Evolutionary conservation across 2,888 invertebrate genomes (phyloP).

Genomic region (Hyalella azteca): DNA sequence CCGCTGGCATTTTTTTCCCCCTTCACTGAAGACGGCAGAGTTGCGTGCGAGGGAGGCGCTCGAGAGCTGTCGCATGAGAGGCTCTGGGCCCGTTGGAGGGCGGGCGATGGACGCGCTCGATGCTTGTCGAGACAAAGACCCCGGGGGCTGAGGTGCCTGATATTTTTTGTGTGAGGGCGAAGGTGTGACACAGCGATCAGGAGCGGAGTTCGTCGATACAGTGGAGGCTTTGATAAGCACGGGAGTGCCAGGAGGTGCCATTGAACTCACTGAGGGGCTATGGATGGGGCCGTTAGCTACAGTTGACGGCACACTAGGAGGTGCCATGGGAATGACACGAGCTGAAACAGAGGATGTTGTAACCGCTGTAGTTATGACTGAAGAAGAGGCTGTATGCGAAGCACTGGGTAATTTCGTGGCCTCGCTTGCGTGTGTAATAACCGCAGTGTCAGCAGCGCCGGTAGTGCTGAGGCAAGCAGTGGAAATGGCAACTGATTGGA

Average conservation of each 20-base stretch:
- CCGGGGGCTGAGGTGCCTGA: conserved; percentile 50
- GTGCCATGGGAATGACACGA: too few species aligned
- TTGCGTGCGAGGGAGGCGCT: conserved; percentile 16
- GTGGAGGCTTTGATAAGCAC: neutral
- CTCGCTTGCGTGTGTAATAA: neutral
- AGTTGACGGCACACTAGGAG: neutral
- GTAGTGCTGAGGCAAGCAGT: neutral
- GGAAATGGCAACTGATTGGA: neutral
- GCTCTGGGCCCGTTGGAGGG: neutral
- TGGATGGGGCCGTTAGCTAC: neutral
- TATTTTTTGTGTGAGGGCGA: conserved; percentile 45
- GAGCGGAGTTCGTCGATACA: neutral
- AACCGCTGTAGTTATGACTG: neutral
- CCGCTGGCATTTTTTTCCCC: conserved; percentile 29
- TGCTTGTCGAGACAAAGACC: conserved; percentile 16
- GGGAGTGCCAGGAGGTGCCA: conserved; percentile 20
- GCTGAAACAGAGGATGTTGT: neutral
- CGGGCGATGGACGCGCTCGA: conserved; percentile 27
- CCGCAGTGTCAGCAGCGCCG: neutral
- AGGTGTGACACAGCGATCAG: neutral
- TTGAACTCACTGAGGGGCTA: neutral
- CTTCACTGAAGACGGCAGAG: neutral
- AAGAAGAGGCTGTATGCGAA: too few species aligned
- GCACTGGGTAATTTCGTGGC: too few species aligned
- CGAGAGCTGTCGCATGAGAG: neutral